Base-by-base conservation (phyloP, 2,888 invertebrate genomes). In the Pollenia angustigena region DNA sequence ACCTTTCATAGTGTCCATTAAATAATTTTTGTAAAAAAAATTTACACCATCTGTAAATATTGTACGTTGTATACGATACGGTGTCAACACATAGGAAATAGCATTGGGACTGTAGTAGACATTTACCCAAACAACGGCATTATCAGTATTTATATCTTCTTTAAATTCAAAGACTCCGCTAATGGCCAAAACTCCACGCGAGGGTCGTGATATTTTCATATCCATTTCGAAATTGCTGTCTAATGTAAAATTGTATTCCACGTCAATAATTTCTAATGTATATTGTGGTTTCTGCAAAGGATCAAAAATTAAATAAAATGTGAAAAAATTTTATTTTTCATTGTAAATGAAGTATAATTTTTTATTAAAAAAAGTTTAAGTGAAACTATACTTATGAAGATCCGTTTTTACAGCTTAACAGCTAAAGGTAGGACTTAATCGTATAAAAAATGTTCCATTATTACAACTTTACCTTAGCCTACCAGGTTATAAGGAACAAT, bases 71-170 rank as follows among this genome's bases (percentile, higher is more conserved):
- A 75, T 42, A 16, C 75, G 69, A 42, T 71, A 80, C 1, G 84
- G 75, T 44, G 84, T 48, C 14, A 75, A 18, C 12, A 23, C 46
- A 44, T 68, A 84, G 8, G 16, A 58, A 10, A 79, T 18, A 1
- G 66, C 83, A 46, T 64, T 74, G 14, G 79, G 1, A 42, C 84
- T 84, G 12, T 84, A 84, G 18, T 68, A 74, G 3, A 79, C 11
- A 50, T 74, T 60, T 0, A 52, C 12, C 10, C n/a, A 46, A 40
- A 16, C 46, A 0, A 4, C 0, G 16, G 54, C 18, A 0, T 54
- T 54, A 10, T 84, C 79, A 2, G 68, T 71, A 40, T 75, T 42
- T 1, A 74, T 40, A 12, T 84, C 79, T 11, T 60, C 32, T 54
- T 79, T 78, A 14, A 84, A 68, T 0, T 84, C n/a, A 0, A 74